These are phyloP conservation scores for Pseudococcus jackbeardsleyi DNA, from an alignment of 2,888 invertebrate species.

Conservation along the genomic window DNA sequence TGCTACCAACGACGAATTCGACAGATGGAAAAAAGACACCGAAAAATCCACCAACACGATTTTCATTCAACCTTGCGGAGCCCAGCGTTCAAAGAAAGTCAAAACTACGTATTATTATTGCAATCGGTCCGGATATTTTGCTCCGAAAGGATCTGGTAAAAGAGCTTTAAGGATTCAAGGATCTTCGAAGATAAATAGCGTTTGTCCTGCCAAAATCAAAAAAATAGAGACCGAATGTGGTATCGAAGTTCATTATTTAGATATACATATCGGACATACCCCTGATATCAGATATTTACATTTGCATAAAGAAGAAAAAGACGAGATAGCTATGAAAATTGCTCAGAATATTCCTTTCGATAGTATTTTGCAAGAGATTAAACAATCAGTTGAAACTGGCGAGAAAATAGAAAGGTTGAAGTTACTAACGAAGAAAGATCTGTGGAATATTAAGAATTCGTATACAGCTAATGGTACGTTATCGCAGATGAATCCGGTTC, in stretches of 20 bases:
- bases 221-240: slow-evolving; percentile 19
- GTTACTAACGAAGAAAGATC: slow-evolving; percentile 58
- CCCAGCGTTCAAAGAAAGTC: not conserved
- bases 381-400: slow-evolving; percentile 25
- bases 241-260: slow-evolving; percentile 49
- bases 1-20: slow-evolving; percentile 31
- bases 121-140: slow-evolving; percentile 69
- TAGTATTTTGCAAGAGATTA: slow-evolving; percentile 49
- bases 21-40: slow-evolving; percentile 50
- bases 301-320: slow-evolving; percentile 35
- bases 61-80: slow-evolving; percentile 40
- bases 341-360: slow-evolving; percentile 51
- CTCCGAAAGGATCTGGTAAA: slow-evolving; percentile 70
- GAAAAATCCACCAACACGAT: slow-evolving; percentile 40
- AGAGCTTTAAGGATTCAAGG: slow-evolving; percentile 71
- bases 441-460: slow-evolving; percentile 58
- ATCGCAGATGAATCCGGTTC: not conserved
- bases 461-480: slow-evolving; percentile 18
- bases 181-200: slow-evolving; percentile 71
- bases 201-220: slow-evolving; percentile 44
- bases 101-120: slow-evolving; percentile 67
- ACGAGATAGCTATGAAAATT: slow-evolving; percentile 58
- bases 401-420: slow-evolving; percentile 46
- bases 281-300: slow-evolving; percentile 44
- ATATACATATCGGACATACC: slow-evolving; percentile 30